Evolutionary conservation across 2,888 invertebrate genomes (phyloP).

Genomic region (Oeneis ivallda): DNA sequence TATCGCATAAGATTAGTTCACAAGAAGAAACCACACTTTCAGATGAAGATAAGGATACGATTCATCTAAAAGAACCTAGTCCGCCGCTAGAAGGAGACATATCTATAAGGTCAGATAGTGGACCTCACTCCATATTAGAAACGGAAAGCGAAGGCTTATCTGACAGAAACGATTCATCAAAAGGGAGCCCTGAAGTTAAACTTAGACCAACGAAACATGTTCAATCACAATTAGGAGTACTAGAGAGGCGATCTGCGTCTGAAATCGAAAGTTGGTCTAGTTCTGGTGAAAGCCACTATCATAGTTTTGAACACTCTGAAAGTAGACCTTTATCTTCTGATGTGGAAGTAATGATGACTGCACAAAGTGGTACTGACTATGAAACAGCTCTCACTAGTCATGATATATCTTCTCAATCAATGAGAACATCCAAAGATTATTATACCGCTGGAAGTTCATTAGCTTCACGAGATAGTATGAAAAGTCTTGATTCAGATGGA

Average conservation of each 20-base stretch:
- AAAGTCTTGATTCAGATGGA: conserved; percentile 93
- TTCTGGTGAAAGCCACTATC: conserved; percentile 94
- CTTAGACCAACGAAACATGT: conserved; percentile 72
- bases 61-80: conserved; percentile 68
- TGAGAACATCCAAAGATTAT: conserved; percentile 91
- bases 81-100: conserved; percentile 71
- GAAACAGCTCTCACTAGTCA: conserved; percentile 92
- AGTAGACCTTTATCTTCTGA: conserved; percentile 94
- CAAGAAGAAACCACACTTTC: conserved; percentile 75
- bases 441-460: conserved; percentile 93
- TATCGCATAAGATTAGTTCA: conserved; percentile 67
- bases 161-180: conserved; percentile 73
- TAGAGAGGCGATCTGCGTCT: conserved; percentile 87
- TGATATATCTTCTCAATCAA: conserved; percentile 86
- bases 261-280: conserved; percentile 92
- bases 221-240: conserved; percentile 72
- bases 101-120: conserved; percentile 74
- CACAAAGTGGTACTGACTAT: conserved; percentile 91
- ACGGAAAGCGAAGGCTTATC: conserved; percentile 75
- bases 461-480: conserved; percentile 94
- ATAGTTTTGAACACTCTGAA: conserved; percentile 91
- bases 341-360: conserved; percentile 89
- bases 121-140: conserved; percentile 77
- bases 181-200: conserved; percentile 73
- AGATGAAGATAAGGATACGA: conserved; percentile 79